Evolutionary conservation across 2,888 invertebrate genomes (phyloP).

Genomic region (Dryobotodes eremita): DNA sequence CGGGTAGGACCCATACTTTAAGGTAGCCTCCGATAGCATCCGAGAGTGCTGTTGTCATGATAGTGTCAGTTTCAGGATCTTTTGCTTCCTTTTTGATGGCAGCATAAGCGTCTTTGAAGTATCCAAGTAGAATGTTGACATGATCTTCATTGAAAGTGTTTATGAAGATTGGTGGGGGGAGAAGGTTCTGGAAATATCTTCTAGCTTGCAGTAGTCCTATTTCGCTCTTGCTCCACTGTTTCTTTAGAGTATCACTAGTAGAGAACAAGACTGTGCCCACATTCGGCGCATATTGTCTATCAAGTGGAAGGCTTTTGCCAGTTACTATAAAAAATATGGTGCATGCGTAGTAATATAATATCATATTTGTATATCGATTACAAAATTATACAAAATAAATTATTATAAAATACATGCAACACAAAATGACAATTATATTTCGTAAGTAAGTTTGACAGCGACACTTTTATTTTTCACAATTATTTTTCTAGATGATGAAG

Average conservation of each 20-base stretch:
- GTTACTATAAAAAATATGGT: slow-evolving; percentile 65
- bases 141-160: slow-evolving; percentile 75
- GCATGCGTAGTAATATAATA: slow-evolving; percentile 66
- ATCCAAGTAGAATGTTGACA: slow-evolving; percentile 73
- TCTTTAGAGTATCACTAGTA: slow-evolving; percentile 70
- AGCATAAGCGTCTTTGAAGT: slow-evolving; percentile 75
- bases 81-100: slow-evolving; percentile 74
- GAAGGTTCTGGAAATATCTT: slow-evolving; percentile 77
- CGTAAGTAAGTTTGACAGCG: slow-evolving; percentile 49
- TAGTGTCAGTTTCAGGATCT: slow-evolving; percentile 68
- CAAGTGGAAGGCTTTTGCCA: slow-evolving; percentile 48
- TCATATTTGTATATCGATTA: slow-evolving; percentile 75
- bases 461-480: neutral
- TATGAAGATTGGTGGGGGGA: slow-evolving; percentile 75
- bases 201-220: slow-evolving; percentile 78
- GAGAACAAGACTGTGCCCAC: slow-evolving; percentile 84
- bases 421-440: slow-evolving; percentile 64
- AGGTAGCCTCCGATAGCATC: slow-evolving; percentile 91
- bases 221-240: slow-evolving; percentile 75
- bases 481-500: neutral
- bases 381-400: slow-evolving; percentile 68
- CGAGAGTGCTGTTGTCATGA: slow-evolving; percentile 84
- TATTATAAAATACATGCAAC: slow-evolving; percentile 75
- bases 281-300: slow-evolving; percentile 68
- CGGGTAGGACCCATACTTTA: slow-evolving; percentile 90